Base-by-base conservation (phyloP, 2,888 invertebrate genomes). In the Pachycephus smyrnensis region DNA sequence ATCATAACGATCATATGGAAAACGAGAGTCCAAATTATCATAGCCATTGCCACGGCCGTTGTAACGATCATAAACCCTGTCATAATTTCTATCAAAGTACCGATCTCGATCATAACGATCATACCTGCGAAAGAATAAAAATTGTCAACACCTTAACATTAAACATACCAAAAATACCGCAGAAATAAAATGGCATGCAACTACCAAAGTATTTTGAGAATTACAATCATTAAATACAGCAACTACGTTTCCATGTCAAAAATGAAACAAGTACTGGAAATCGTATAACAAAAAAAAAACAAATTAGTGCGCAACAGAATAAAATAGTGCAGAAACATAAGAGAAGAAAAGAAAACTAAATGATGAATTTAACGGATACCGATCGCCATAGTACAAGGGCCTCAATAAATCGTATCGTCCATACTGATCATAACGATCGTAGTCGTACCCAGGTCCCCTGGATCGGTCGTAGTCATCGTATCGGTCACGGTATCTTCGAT, bases 21-120 rank as follows among this genome's bases (percentile, higher is more conserved):
- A 84, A 36, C 87, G 85, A 30, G 84, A 80, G 68, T 89, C 88
- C 76, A 89, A 82, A 82, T 89, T 89, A 77, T 89, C 89, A 77
- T 89, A 89, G 73, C 89, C 89, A 75, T 89, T 89, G 71, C 89
- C 89, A 12, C 89, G 89, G 12, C 79, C 76, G 23, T 68, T 32
- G 9, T 73, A 75, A 11, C 81, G 78, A 78, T 85, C 83, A 78
- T 87, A 84, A 80, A 84, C 84, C 40, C 86, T 87, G 80, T 88
- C 87, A 37, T 88, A 86, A 75, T 84, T 55, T 55, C 55, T 55
- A 55, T 55, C 85, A 68, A 82, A 82, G 3, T 85, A 80, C 15
- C 80, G 78, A 3, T 85, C 80, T 23, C 80, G 78, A 36, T 88
- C 55, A 23, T 55, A 55, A 23, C 55, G 55, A 55, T 55, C 55